Evolutionary conservation across 1,140 invertebrate genomes (phyloP), one percentile per base, ranked within the genome.

Genomic region (Monochamus saltuarius): DNA sequence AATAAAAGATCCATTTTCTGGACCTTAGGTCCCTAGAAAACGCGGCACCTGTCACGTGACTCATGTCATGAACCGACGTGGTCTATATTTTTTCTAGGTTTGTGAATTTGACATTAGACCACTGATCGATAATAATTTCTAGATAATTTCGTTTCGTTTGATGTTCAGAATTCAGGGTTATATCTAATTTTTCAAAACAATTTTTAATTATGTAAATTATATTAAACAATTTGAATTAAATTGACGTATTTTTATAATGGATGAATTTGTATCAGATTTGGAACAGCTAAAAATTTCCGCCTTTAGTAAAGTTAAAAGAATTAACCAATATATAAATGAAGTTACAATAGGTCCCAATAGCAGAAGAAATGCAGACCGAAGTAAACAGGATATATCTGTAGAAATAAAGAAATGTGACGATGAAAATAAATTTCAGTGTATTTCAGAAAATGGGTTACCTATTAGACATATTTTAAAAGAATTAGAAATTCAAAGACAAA

Each of bases 321-420:
- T 53, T 38, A 53, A 53, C 39, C 19, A 9, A 7, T 19, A 40
- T 34, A 13, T 77, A 16, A 58, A 75, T 36, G 54, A 73, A 46
- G 68, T 76, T 7, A 79, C 77, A 0, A 69, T 78, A 53, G 74
- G 75, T 8, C 73, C 76, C 1, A 62, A 74, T 61, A 71, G 67
- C 1, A 59, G 6, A 51, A 51, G 55, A 69, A 73, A 56, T 66
- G 51, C 8, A 64, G 71, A 37, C 71, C 62, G 11, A 61, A 65
- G 45, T 35, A 37, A 13, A 59, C 57, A 54, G 29, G n/a, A 38
- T 29, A 2, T 3, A 42, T 38, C 46, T 0, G 19, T 11, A 54
- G 9, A 46, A 36, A 50, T 16, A 35, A 19, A 60, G 34, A 43
- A 35, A 19, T 14, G 16, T 56, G 42, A 14, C 10, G 13, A 43